These are phyloP conservation scores for Myotis daubentonii DNA, from an alignment of 2,797 vertebrate genomes.

Conservation along the genomic window DNA sequence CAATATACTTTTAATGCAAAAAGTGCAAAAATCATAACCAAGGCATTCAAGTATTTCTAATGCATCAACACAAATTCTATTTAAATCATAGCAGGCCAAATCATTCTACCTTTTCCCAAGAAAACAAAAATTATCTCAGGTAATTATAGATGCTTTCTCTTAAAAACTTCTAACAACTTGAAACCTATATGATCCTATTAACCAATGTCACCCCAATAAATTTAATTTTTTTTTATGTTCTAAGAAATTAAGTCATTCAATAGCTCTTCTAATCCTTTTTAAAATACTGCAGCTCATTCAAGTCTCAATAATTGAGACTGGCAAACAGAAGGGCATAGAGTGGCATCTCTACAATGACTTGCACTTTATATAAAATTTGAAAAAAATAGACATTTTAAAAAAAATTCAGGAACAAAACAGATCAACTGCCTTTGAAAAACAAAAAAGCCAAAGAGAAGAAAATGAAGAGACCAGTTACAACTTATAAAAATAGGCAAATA, in stretches of 20 bases:
- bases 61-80: constrained; percentile 53
- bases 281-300: constrained; percentile 64
- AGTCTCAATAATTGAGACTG: constrained; percentile 67
- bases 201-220: neutral
- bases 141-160: constrained; percentile 48
- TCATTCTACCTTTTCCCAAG: constrained; percentile 35
- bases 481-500: constrained; percentile 31
- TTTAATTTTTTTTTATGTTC: constrained; percentile 37
- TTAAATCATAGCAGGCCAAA: constrained; percentile 49
- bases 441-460: neutral
- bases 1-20: constrained; percentile 53
- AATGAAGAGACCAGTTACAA: constrained; percentile 28
- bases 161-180: constrained; percentile 62
- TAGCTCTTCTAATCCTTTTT: constrained; percentile 42
- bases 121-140: neutral
- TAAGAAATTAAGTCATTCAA: constrained; percentile 64
- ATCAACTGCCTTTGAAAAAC: constrained; percentile 8
- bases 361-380: constrained; percentile 77
- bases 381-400: constrained; percentile 44
- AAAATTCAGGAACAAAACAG: constrained; percentile 43
- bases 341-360: constrained; percentile 79
- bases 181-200: neutral
- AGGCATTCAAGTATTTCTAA: constrained; percentile 50
- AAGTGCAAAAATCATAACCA: constrained; percentile 45
- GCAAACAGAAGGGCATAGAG: constrained; percentile 65